A percentile compares a stretch with the other conserved stretches of the same genome.
phyloP scores from a whole-genome alignment of 1,140 invertebrate genomes.

The Epicauta chinensis region DNA sequence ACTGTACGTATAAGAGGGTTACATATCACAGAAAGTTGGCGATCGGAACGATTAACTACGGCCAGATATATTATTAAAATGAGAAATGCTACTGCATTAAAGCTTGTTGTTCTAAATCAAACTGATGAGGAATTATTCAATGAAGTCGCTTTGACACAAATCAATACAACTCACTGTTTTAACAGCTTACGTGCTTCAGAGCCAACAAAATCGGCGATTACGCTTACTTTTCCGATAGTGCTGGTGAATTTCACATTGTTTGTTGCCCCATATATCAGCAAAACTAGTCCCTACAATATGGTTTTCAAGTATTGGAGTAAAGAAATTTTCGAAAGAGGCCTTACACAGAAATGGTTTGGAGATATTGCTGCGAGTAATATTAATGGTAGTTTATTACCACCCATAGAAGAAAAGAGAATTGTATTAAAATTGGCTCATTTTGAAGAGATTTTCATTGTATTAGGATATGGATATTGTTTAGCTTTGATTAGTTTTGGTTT shows the following conservation, averaged over 20 bases:
- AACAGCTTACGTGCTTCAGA: slow-evolving; percentile 1
- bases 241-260: slow-evolving; percentile 1
- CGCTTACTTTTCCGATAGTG: not conserved
- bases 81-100: not conserved
- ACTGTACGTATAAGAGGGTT: no score
- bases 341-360: slow-evolving; percentile 5
- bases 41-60: not conserved
- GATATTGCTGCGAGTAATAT: not conserved
- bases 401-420: slow-evolving; percentile 1
- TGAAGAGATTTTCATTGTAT: slow-evolving; percentile 7
- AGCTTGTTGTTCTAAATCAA: not conserved
- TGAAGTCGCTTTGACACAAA: not conserved
- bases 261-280: not conserved
- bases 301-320: slow-evolving; percentile 2
- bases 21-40: slow-evolving; percentile 1
- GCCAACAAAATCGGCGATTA: not conserved
- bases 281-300: not conserved
- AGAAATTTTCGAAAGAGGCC: slow-evolving; percentile 7
- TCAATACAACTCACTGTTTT: not conserved
- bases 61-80: not conserved
- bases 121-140: not conserved
- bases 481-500: not conserved
- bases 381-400: not conserved
- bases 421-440: slow-evolving; percentile 11
- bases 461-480: not conserved